Base-by-base conservation (phyloP, 2,113 vertebrate genomes). In the Aegithalos caudatus region DNA sequence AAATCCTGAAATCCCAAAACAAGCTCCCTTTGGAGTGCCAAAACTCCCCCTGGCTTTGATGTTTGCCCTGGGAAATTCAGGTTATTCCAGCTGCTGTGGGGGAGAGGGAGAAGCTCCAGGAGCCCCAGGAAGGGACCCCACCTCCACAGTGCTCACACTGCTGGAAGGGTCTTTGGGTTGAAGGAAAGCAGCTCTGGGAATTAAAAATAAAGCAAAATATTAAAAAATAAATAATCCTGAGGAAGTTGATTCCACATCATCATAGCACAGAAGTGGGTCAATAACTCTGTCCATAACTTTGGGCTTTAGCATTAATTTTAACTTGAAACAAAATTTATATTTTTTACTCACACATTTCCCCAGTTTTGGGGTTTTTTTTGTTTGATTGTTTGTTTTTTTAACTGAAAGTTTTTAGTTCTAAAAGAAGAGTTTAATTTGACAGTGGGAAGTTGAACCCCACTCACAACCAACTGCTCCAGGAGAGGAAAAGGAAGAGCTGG, bases 1-100 rank as follows among this genome's bases (percentile, higher is more conserved):
- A 29, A 21, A 31, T 44, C 50, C 77, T 5, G 20, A 14, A 58
- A 58, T n/a, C 20, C 35, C 35, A 23, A 53, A 65, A 80, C 31
- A 37, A 84, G 56, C 51, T 47, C 70, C 4, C 54, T 79, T 58
- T 78, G 86, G 76, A 76, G 61, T 81, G 48, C 60, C 90, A 80
- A 89, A 2, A 19, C 22, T 76, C 17, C 37, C 45, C 15, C 2
- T 2, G 1, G 31, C 91, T 97, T 96, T 97, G 90, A 96, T 95
- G 69, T 81, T 79, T 72, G 10, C 16, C 50, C 79, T 29, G 37
- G 61, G 65, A 81, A 67, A 28, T 44, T 88, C 64, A 83, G 77
- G 71, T 45, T 58, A 16, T n/a, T 6, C 0, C 28, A 4, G 0
- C 4, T 14, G n/a, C n/a, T 42, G 13, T 0, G 5, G 42, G 16